A percentile compares a stretch with the other conserved stretches of the same genome.
phyloP scores from a whole-genome alignment of 2,888 invertebrate genomes.

The Amorpha juglandis region DNA sequence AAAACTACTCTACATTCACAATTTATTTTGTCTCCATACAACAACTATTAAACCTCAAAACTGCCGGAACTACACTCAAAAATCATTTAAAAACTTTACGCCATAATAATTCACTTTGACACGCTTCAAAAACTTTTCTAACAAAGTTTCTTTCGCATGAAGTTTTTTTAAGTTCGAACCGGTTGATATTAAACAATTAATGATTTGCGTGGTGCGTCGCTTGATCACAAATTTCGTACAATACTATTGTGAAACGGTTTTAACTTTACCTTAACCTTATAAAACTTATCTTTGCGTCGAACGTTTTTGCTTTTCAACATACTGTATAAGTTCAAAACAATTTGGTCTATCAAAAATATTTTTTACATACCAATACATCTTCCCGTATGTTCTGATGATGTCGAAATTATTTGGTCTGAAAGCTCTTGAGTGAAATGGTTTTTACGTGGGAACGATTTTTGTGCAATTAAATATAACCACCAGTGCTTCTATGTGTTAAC shows the following conservation, averaged over 20 bases:
- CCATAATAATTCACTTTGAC: conserved; percentile 55
- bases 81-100: conserved; percentile 40
- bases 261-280: conserved; percentile 29
- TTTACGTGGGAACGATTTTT: conserved; percentile 85
- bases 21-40: background rate
- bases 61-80: conserved; percentile 31
- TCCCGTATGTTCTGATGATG: conserved; percentile 47
- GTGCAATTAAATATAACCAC: conserved; percentile 73
- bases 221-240: conserved; percentile 24
- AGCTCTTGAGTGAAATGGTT: conserved; percentile 85
- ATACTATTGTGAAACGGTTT: conserved; percentile 26
- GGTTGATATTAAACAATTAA: conserved; percentile 34
- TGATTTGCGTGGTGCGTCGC: conserved; percentile 50
- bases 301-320: conserved; percentile 26
- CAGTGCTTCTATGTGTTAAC: conserved; percentile 77
- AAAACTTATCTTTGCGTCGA: conserved; percentile 30
- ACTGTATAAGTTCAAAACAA: conserved; percentile 10
- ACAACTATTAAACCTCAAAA: conserved; percentile 29
- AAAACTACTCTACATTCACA: too few relatives aligned
- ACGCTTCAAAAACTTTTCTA: conserved; percentile 53
- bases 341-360: background rate
- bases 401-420: conserved; percentile 77
- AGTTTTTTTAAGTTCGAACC: conserved; percentile 43
- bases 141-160: conserved; percentile 29
- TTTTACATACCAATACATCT: conserved; percentile 28